Base-by-base conservation (phyloP, 2,797 vertebrate species). In the Hafferia zeledoni region DNA sequence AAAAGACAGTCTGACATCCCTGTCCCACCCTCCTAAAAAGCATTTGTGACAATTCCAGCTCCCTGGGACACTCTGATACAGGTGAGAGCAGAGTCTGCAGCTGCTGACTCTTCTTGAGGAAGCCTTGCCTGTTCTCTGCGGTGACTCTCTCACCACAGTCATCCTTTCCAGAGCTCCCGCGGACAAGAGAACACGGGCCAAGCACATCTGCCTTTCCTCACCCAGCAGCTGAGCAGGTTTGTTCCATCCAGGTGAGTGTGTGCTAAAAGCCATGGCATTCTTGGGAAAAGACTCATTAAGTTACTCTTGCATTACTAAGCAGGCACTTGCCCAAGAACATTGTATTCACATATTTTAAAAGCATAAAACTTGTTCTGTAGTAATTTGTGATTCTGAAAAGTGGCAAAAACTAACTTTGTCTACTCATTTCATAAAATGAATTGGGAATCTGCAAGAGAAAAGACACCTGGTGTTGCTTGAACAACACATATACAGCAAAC, bases 291-390 rank as follows among this genome's bases (percentile, higher is more conserved):
- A 90, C 8, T 33, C 47, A 47, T 16, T 3, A 64, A 22, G 49
- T 80, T 77, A 41, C 70, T 78, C 69, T 50, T 60, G 53, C 49
- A 61, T 80, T 75, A 69, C 67, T 44, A 70, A 85, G 75, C 49
- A 94, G 75, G 90, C 81, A 75, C 25, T 85, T 72, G 13, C 33
- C 71, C 87, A 89, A 63, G 64, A 87, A 85, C 83, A 92, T 14
- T 60, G 75, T 37, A 78, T 71, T 80, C 90, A 71, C 10, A 0
- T 44, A 57, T 63, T 80, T 87, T 47, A 80, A 89, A 87, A 74
- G 23, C 18, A 59, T 19, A 67, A 35, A 89, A 53, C 13, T 53
- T 10, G 25, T 44, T 81, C 75, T 61, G 25, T 11, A 61, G 65
- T 37, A 77, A 83, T 77, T 90, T 68, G 49, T 39, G 30, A 61